Evolutionary conservation across 1,140 invertebrate genomes (phyloP).

Genomic region (Colletes gigas): DNA sequence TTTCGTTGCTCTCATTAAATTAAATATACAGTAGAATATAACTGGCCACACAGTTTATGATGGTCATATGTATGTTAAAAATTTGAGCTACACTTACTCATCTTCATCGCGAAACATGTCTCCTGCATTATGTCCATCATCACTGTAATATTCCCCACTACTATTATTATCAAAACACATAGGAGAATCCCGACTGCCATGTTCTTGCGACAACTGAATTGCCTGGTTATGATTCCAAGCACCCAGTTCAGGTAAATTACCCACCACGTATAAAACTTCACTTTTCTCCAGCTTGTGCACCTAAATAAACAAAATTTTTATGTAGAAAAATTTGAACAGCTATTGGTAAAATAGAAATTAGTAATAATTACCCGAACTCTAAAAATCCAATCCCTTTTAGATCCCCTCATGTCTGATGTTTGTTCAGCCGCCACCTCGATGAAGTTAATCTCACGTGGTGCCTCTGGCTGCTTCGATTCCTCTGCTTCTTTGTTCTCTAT

Average conservation of each 20-base stretch:
- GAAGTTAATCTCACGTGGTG: slow-evolving; percentile 39
- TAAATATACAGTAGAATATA: too few species aligned
- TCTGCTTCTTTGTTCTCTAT: slow-evolving; percentile 61
- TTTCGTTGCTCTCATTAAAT: too few species aligned
- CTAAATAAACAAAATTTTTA: slow-evolving; percentile 56
- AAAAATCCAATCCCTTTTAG: slow-evolving; percentile 78
- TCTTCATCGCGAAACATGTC: slow-evolving; percentile 66
- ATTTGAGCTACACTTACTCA: slow-evolving; percentile 62
- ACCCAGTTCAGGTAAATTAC: slow-evolving; percentile 78
- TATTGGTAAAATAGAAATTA: slow-evolving; percentile 18
- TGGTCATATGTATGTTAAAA: background rate
- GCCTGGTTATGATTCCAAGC: slow-evolving; percentile 80
- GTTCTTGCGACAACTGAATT: slow-evolving; percentile 75
- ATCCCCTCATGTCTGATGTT: slow-evolving; percentile 72
- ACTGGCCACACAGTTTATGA: too few species aligned
- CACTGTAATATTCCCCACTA: slow-evolving; percentile 65
- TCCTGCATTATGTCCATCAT: slow-evolving; percentile 64
- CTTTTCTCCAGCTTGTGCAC: slow-evolving; percentile 76
- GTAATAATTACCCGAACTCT: slow-evolving; percentile 74
- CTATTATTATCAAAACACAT: slow-evolving; percentile 70
- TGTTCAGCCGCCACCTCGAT: slow-evolving; percentile 51
- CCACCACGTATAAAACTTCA: slow-evolving; percentile 78
- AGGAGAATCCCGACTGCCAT: slow-evolving; percentile 65
- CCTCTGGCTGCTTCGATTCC: slow-evolving; percentile 51
- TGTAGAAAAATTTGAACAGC: slow-evolving; percentile 1